Percentiles rank a stretch among this genome's conserved stretches.
Evolutionary conservation across 2,888 invertebrate genomes (phyloP).

Genomic region (Mesodorylaimus sp.): DNA sequence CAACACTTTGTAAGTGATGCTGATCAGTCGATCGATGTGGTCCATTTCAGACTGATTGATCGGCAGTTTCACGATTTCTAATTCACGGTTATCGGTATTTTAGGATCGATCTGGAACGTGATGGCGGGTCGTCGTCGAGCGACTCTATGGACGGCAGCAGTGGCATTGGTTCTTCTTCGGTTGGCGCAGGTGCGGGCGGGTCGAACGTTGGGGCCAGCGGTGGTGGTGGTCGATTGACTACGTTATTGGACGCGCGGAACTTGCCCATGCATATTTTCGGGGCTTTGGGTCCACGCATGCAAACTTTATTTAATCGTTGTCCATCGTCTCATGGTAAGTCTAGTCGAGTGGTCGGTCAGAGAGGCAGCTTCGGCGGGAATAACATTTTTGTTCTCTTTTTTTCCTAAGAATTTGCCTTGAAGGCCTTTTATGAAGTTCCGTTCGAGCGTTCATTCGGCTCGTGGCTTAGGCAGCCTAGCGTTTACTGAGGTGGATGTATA

Average conservation of each 20-base stretch:
- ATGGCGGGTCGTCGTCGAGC: not conserved
- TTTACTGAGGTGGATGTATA: too few relatives aligned
- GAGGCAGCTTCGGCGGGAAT: not conserved
- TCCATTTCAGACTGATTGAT: too few relatives aligned
- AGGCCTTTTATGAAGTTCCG: not conserved
- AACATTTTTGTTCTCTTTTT: not conserved
- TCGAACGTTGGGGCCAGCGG: too few relatives aligned
- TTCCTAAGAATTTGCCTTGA: not conserved
- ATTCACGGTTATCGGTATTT: too few relatives aligned
- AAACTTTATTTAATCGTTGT: slow-evolving; percentile 30
- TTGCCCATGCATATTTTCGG: slow-evolving; percentile 56
- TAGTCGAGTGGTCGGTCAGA: not conserved
- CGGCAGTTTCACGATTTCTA: not conserved
- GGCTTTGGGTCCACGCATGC: slow-evolving; percentile 85
- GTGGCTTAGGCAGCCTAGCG: not conserved
- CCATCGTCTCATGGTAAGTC: not conserved
- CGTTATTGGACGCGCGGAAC: too few relatives aligned
- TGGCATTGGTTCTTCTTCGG: too few relatives aligned
- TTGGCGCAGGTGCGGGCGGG: too few relatives aligned
- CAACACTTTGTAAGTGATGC: too few relatives aligned
- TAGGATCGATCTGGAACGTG: not conserved
- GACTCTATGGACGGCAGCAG: not conserved
- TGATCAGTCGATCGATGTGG: too few relatives aligned
- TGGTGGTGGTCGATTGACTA: too few relatives aligned
- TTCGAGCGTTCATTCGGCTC: not conserved